Percentiles rank a stretch among this genome's conserved stretches.
These are phyloP conservation scores for Caretta caretta DNA, from an alignment of 2,113 vertebrate species.

Conservation along the genomic window DNA sequence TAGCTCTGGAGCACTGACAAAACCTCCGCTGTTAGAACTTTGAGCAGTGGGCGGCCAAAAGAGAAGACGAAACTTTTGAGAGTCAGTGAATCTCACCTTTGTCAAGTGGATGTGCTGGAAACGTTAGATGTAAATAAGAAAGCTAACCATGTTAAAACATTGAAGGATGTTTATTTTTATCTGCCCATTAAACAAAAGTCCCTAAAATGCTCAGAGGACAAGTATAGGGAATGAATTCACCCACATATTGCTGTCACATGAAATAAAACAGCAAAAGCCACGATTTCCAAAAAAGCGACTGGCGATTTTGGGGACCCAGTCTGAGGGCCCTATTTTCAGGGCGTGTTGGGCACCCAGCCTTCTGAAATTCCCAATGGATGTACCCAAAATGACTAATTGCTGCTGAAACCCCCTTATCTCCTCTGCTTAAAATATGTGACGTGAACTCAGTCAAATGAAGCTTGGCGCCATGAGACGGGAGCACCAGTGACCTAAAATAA, in stretches of 20 bases:
- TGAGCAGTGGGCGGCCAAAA: slow-evolving; percentile 3
- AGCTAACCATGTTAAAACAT: slow-evolving; percentile 5
- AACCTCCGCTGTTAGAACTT: not conserved
- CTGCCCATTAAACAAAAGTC: not conserved
- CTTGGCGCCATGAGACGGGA: not conserved
- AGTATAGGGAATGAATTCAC: not conserved
- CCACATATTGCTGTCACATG: not conserved
- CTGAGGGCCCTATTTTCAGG: not conserved
- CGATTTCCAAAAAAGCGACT: not conserved
- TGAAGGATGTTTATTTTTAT: not conserved
- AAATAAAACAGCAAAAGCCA: not conserved
- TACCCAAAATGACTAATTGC: not conserved
- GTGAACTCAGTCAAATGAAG: not conserved
- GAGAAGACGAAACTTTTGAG: slow-evolving; percentile 14
- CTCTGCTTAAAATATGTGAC: not conserved
- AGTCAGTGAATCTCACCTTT: not conserved
- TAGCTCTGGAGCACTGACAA: slow-evolving; percentile 28
- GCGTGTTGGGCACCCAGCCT: not conserved
- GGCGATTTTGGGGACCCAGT: not conserved
- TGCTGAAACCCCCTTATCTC: not conserved
- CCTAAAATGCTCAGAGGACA: fast-evolving
- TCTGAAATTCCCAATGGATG: not conserved
- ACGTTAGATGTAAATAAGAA: not conserved
- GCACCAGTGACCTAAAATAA: not conserved
- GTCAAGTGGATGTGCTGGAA: fast-evolving